phyloP scores from a whole-genome alignment of 2,113 vertebrate genomes.

The Dromas ardeola region DNA sequence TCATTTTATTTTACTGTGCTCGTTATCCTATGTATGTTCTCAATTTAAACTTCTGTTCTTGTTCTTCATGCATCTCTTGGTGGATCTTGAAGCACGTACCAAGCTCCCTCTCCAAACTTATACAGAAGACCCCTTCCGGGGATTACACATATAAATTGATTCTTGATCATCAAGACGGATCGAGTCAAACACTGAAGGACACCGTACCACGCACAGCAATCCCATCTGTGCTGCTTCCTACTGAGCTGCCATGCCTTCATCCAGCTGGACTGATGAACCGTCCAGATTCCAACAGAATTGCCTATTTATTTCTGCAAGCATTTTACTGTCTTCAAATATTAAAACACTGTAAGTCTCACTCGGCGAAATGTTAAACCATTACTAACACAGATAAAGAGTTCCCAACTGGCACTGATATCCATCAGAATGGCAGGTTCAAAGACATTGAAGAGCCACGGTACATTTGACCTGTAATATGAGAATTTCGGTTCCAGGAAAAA shows the following conservation, averaged over 20 bases:
- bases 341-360: neutral
- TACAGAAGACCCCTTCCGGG: neutral
- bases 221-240: neutral
- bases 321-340: neutral
- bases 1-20: neutral
- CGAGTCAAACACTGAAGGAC: neutral
- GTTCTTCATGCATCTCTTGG: neutral
- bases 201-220: neutral
- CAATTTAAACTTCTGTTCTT: neutral
- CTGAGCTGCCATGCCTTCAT: neutral
- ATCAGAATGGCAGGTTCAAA: conserved; percentile 14
- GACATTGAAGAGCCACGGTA: neutral
- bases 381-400: neutral
- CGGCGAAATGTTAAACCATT: neutral
- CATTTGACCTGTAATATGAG: neutral
- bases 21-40: neutral
- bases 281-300: neutral
- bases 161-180: neutral
- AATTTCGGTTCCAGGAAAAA: neutral
- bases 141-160: neutral
- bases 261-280: neutral
- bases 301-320: neutral
- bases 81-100: neutral
- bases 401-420: neutral
- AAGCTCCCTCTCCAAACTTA: neutral